These are phyloP conservation scores for Climacteris rufus DNA, from an alignment of 2,113 vertebrate genomes.

Conservation along the genomic window DNA sequence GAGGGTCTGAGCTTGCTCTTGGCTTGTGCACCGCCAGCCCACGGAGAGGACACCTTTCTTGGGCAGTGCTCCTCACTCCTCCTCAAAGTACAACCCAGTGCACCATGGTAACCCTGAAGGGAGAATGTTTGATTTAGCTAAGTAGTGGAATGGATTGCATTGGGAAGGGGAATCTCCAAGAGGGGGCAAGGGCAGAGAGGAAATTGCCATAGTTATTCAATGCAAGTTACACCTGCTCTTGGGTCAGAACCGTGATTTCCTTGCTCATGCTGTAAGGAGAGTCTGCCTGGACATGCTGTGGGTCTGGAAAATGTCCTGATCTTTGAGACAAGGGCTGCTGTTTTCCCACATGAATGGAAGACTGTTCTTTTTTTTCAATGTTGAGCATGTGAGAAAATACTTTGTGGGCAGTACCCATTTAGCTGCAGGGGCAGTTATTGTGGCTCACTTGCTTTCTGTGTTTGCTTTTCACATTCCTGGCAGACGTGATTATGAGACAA, in stretches of 20 bases:
- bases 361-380: background rate
- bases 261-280: background rate
- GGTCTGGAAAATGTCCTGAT: background rate
- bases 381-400: background rate
- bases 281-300: background rate
- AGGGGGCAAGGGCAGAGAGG: background rate
- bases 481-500: constrained; percentile 93
- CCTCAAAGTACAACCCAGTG: background rate
- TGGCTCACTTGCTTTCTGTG: constrained; percentile 22
- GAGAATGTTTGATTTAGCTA: background rate
- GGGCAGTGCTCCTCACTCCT: background rate
- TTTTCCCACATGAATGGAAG: background rate
- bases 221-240: background rate
- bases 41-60: background rate
- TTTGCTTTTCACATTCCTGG: constrained; percentile 29
- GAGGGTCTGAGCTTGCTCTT: background rate
- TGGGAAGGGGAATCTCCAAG: background rate
- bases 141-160: background rate
- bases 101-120: background rate
- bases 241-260: background rate
- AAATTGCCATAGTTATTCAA: fast-evolving
- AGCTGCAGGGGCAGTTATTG: background rate
- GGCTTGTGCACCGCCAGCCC: background rate
- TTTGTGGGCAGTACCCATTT: background rate
- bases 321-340: background rate